These are phyloP conservation scores for Gobionotothen gibberifrons DNA, from an alignment of 2,797 vertebrate species.

Conservation along the genomic window DNA sequence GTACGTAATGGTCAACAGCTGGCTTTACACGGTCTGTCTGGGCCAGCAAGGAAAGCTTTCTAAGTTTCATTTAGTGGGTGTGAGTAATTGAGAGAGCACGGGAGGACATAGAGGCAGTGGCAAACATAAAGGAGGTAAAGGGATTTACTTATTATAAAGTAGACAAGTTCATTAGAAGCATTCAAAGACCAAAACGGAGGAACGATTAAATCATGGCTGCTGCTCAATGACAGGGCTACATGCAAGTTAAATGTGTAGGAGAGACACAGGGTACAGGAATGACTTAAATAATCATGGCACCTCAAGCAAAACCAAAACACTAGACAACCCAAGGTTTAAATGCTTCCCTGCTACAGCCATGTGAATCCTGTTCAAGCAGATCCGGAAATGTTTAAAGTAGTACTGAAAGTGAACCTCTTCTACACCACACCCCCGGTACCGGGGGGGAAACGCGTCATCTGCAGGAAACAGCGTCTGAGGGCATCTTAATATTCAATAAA, in stretches of 20 bases:
- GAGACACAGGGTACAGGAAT: neutral
- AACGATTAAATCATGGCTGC: constrained; percentile 11
- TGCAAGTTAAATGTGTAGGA: neutral
- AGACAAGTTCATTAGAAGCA: neutral
- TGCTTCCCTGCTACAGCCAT: constrained; percentile 14
- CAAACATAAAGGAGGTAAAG: constrained; percentile 6
- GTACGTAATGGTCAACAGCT: constrained; percentile 84
- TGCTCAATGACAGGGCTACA: neutral
- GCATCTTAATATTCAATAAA: too few species aligned
- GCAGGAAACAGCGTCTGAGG: too few species aligned
- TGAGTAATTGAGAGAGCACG: constrained; percentile 37
- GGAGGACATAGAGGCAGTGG: constrained; percentile 16
- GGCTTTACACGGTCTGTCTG: constrained; percentile 62
- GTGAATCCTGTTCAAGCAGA: constrained; percentile 31
- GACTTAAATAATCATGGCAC: constrained; percentile 9
- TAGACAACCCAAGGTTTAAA: constrained; percentile 35
- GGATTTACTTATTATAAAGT: constrained; percentile 3
- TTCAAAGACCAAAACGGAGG: constrained; percentile 4
- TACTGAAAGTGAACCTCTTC: constrained; percentile 24
- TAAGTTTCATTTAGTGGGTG: constrained; percentile 44
- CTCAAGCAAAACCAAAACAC: constrained; percentile 29
- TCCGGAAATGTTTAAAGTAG: constrained; percentile 48
- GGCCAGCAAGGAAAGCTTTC: constrained; percentile 52
- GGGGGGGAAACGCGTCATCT: too few species aligned
- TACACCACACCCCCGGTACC: too few species aligned